Evolutionary conservation across 2,888 invertebrate genomes (phyloP).

Genomic region (Gandaritis pyraliata): DNA sequence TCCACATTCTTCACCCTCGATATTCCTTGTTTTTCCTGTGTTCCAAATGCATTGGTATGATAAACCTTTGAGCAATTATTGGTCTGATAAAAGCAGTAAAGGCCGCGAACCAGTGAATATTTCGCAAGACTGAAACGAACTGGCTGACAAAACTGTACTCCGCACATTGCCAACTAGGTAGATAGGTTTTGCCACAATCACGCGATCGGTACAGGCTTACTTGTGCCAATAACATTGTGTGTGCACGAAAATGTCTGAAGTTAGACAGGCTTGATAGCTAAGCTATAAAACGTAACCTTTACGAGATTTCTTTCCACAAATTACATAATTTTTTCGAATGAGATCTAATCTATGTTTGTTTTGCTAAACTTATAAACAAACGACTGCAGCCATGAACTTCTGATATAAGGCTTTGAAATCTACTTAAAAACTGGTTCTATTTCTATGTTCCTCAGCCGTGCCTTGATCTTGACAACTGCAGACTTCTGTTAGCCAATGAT

Average conservation of each 20-base stretch:
- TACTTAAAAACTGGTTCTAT: slow-evolving; percentile 15
- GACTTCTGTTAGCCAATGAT: slow-evolving; percentile 11
- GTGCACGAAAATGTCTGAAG: slow-evolving; percentile 53
- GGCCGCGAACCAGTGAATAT: slow-evolving; percentile 62
- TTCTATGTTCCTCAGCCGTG: slow-evolving; percentile 18
- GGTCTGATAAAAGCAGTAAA: slow-evolving; percentile 39
- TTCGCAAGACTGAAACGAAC: slow-evolving; percentile 73
- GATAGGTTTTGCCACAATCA: slow-evolving; percentile 75
- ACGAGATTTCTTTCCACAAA: slow-evolving; percentile 10
- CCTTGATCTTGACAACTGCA: slow-evolving; percentile 34
- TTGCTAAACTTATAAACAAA: slow-evolving; percentile 5
- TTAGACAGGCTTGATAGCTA: slow-evolving; percentile 27
- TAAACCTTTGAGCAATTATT: slow-evolving; percentile 36
- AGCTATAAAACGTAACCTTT: slow-evolving; percentile 41
- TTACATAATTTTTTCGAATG: not conserved
- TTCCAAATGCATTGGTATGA: slow-evolving; percentile 36
- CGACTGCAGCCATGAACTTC: slow-evolving; percentile 9
- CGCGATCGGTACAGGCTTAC: slow-evolving; percentile 68
- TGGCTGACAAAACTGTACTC: slow-evolving; percentile 68
- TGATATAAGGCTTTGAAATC: slow-evolving; percentile 13
- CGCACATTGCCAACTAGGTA: slow-evolving; percentile 72
- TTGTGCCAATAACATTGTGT: slow-evolving; percentile 59
- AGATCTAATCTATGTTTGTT: slow-evolving; percentile 7
- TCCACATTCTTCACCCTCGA: slow-evolving; percentile 13
- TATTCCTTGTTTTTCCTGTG: slow-evolving; percentile 30